These are phyloP conservation scores for Eulemur mongoz DNA, from an alignment of 2,797 vertebrate genomes.

Conservation along the genomic window DNA sequence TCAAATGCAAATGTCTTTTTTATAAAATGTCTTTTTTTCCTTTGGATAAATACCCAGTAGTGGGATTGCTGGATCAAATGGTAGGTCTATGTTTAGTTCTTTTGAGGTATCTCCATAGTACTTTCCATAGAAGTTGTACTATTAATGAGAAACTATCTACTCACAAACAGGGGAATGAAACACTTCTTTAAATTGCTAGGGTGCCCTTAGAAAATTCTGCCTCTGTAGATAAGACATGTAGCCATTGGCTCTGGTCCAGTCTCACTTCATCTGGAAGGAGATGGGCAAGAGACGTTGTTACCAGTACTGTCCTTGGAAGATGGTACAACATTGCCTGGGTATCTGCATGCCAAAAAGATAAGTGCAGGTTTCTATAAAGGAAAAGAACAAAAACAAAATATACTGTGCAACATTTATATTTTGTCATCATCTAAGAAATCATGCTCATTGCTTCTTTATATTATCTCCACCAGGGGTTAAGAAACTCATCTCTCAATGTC, in stretches of 20 bases:
- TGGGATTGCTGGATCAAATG: too few species aligned
- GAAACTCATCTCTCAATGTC: neutral
- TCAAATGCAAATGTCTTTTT: too few species aligned
- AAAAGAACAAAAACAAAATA: neutral
- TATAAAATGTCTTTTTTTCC: too few species aligned
- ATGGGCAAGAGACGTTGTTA: neutral
- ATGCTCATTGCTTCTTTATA: neutral
- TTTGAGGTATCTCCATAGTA: too few species aligned
- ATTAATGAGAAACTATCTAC: neutral
- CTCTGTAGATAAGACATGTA: neutral
- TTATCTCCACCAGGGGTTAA: neutral
- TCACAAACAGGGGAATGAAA: neutral
- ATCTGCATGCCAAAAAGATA: neutral
- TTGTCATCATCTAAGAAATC: neutral
- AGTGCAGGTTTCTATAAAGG: neutral
- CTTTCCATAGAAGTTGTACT: too few species aligned
- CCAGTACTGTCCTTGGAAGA: neutral
- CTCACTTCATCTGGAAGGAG: neutral
- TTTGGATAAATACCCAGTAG: too few species aligned
- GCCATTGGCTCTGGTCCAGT: neutral
- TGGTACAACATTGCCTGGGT: too few species aligned
- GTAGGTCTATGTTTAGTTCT: too few species aligned
- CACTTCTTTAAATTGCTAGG: neutral
- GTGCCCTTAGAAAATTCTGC: neutral
- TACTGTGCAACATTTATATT: neutral